Base-by-base conservation (phyloP, 1,140 invertebrate genomes). In the Zaprionus tsacasi region DNA sequence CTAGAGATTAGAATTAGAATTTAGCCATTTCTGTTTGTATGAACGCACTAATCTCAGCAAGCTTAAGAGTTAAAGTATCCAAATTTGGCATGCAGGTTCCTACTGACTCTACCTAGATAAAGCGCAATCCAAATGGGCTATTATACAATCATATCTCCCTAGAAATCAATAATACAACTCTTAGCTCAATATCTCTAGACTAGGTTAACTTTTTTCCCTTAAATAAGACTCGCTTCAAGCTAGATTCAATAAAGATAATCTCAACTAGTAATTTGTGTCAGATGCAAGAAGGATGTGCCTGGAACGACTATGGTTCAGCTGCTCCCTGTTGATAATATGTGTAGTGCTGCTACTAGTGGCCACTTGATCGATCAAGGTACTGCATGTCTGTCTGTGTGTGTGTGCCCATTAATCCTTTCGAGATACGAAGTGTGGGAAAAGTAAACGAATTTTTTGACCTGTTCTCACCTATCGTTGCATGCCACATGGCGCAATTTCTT, bases 401-500 rank as follows among this genome's bases (percentile, higher is more conserved):
- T 17, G 45, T n/a, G n/a, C n/a, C 45, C 45, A 50, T 50, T 50
- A 50, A 50, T 50, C 45, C 45, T 21, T 11, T 15, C 3, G 15
- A 5, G 7, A 6, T 7, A 48, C 21, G 45, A n/a, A n/a, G n/a
- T n/a, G n/a, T n/a, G n/a, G 10, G 45, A 17, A 48, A 48, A 11
- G 21, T 48, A 48, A 50, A 50, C 17, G 17, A 15, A 55, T 30
- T n/a, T 21, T 21, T 45, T 17, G 52, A 36, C 66, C 55, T 66
- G 55, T 17, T 11, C 76, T 76, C 91, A 95, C 93, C 97, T 95
- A 91, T 98, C 97, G 91, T 98, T 97, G 91, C 96, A 97, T 76
- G 96, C 94, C 21, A 97, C 96, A 83, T 97, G 95, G 81, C 95
- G 96, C 50, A 98, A 92, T 91, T 95, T 96, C 80, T 91, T 96